These are phyloP conservation scores for Lottia scabra DNA, from an alignment of 2,888 invertebrate species.

Conservation along the genomic window DNA sequence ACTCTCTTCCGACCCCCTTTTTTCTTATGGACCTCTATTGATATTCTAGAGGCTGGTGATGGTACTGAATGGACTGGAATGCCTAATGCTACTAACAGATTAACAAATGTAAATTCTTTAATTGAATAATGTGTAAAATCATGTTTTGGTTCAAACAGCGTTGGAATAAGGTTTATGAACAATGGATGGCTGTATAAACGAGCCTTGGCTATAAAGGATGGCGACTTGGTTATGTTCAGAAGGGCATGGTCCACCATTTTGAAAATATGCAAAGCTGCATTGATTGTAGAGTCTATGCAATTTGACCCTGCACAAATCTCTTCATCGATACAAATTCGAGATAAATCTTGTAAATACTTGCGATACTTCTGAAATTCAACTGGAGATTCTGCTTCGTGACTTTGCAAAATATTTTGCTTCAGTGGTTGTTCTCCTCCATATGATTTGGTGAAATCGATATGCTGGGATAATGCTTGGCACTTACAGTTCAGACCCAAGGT, in stretches of 20 bases:
- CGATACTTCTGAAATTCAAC: neutral
- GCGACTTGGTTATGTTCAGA: slow-evolving; percentile 9
- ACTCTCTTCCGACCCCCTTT: neutral
- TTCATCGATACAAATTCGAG: neutral
- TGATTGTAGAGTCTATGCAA: neutral
- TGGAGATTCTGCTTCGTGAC: too few species aligned
- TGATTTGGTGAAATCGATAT: slow-evolving; percentile 15
- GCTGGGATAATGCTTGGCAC: slow-evolving; percentile 15
- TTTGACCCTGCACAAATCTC: neutral
- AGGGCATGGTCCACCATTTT: slow-evolving; percentile 14
- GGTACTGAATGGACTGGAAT: neutral
- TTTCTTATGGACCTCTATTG: slow-evolving; percentile 12
- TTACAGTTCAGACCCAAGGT: neutral
- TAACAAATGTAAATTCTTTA: slow-evolving; percentile 6
- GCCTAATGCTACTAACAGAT: slow-evolving; percentile 10
- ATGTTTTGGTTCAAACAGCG: neutral
- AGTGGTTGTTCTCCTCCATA: neutral
- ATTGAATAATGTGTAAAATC: neutral
- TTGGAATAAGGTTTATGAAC: slow-evolving; percentile 1
- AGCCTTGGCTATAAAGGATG: slow-evolving; percentile 14
- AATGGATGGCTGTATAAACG: slow-evolving; percentile 12
- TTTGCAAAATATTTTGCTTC: neutral
- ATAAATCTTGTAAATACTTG: neutral
- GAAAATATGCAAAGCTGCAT: slow-evolving; percentile 13
- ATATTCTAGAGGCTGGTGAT: slow-evolving; percentile 9